A percentile compares a stretch with the other conserved stretches of the same genome.
phyloP scores from a whole-genome alignment of 2,797 vertebrate genomes.

The Spinus pinus region DNA sequence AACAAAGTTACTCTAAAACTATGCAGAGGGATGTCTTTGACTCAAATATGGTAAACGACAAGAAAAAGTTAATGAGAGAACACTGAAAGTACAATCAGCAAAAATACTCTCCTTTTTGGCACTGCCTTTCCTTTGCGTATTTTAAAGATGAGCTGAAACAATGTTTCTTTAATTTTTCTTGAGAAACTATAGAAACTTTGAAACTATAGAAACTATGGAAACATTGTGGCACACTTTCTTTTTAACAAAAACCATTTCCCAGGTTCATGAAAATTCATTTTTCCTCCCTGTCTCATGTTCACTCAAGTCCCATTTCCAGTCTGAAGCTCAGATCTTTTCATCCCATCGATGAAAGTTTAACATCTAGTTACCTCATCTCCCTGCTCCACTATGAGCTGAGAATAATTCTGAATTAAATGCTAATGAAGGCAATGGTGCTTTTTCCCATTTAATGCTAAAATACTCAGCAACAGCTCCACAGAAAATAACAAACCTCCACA shows the following conservation, averaged over 20 bases:
- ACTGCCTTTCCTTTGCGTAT: not conserved
- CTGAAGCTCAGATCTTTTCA: not conserved
- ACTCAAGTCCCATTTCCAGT: not conserved
- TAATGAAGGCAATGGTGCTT: not conserved
- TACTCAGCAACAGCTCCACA: not conserved
- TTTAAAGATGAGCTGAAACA: not conserved
- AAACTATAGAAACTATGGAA: not conserved
- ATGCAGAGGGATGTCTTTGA: not conserved
- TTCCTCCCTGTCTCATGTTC: not conserved
- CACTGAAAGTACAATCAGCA: not conserved
- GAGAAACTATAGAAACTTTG: not conserved
- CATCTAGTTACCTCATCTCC: not conserved
- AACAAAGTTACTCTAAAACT: constrained; percentile 6
- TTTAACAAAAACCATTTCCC: not conserved
- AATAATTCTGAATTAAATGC: not conserved
- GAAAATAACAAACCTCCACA: not conserved
- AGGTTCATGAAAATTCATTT: not conserved
- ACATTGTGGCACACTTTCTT: not conserved
- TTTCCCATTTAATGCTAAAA: not conserved
- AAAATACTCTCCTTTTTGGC: not conserved
- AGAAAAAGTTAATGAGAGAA: not conserved
- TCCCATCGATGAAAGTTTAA: not conserved
- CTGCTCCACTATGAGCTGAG: not conserved
- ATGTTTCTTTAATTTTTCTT: not conserved
- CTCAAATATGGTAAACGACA: not conserved